These are phyloP conservation scores for Laupala kohalensis DNA, from an alignment of 1,140 invertebrate species.

Conservation along the genomic window DNA sequence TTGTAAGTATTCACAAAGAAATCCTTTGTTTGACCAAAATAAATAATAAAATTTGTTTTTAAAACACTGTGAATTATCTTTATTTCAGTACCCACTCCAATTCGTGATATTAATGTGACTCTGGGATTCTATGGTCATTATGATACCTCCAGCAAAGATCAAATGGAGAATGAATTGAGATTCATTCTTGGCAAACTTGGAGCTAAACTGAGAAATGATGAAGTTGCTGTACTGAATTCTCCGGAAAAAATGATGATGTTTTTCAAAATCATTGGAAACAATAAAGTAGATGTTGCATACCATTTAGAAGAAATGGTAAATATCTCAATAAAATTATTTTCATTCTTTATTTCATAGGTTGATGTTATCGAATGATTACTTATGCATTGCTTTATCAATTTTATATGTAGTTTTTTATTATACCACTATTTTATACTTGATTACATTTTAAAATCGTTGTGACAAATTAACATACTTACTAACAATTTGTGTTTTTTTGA, in stretches of 20 bases:
- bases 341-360: neutral
- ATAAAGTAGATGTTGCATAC: conserved; percentile 51
- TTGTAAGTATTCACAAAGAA: conserved; percentile 32
- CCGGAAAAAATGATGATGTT: conserved; percentile 39
- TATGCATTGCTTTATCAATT: neutral
- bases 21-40: neutral
- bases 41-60: conserved; percentile 10
- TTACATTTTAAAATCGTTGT: too few relatives aligned
- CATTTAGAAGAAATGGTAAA: conserved; percentile 46
- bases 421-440: too few relatives aligned
- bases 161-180: conserved; percentile 36
- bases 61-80: neutral
- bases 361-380: neutral
- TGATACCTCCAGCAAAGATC: conserved; percentile 27
- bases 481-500: too few relatives aligned
- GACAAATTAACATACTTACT: too few relatives aligned
- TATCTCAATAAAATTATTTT: too few relatives aligned
- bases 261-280: conserved; percentile 45
- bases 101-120: conserved; percentile 45
- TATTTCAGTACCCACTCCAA: conserved; percentile 38
- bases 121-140: conserved; percentile 44
- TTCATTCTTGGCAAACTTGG: conserved; percentile 36
- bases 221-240: conserved; percentile 36
- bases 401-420: too few relatives aligned
- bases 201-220: conserved; percentile 35